A percentile compares a stretch with the other conserved stretches of the same genome.
phyloP scores from a whole-genome alignment of 2,888 invertebrate species.

The Perdita meconis region DNA sequence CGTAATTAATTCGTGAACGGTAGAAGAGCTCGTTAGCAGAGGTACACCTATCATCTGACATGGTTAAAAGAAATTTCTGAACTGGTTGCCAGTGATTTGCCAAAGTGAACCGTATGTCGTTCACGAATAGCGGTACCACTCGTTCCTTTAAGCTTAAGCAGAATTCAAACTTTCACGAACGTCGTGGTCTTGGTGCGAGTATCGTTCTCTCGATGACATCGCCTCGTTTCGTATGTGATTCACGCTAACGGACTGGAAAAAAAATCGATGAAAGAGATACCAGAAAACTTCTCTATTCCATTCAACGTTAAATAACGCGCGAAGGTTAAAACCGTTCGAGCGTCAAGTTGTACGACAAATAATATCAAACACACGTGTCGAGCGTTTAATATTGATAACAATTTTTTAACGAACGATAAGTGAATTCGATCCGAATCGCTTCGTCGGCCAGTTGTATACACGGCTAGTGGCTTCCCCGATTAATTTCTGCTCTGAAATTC shows the following conservation, averaged over 20 bases:
- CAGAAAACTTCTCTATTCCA: neutral
- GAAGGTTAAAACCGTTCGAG: neutral
- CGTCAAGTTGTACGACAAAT: neutral
- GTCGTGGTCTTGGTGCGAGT: slow-evolving; percentile 38
- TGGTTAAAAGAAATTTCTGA: slow-evolving; percentile 63
- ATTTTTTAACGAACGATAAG: neutral
- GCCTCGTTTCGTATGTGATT: slow-evolving; percentile 46
- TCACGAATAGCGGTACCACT: slow-evolving; percentile 81
- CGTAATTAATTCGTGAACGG: slow-evolving; percentile 26
- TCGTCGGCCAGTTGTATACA: too few relatives aligned
- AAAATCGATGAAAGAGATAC: neutral
- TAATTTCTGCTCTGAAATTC: neutral
- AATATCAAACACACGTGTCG: neutral
- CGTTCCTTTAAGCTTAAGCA: slow-evolving; percentile 63
- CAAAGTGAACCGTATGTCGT: slow-evolving; percentile 79
- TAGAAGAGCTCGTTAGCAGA: neutral
- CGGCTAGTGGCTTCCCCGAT: too few relatives aligned
- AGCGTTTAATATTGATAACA: neutral
- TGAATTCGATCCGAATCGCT: neutral
- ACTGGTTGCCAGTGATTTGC: slow-evolving; percentile 66
- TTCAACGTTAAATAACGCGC: neutral
- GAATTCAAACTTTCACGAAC: slow-evolving; percentile 71
- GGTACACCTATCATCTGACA: slow-evolving; percentile 23
- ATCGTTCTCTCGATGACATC: slow-evolving; percentile 49
- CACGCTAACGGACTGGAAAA: slow-evolving; percentile 22